Percentiles rank a stretch among this genome's conserved stretches.
Conservation (phyloP, 2,113 vertebrate genomes). For the Brachypodius melanocephalos region DNA sequence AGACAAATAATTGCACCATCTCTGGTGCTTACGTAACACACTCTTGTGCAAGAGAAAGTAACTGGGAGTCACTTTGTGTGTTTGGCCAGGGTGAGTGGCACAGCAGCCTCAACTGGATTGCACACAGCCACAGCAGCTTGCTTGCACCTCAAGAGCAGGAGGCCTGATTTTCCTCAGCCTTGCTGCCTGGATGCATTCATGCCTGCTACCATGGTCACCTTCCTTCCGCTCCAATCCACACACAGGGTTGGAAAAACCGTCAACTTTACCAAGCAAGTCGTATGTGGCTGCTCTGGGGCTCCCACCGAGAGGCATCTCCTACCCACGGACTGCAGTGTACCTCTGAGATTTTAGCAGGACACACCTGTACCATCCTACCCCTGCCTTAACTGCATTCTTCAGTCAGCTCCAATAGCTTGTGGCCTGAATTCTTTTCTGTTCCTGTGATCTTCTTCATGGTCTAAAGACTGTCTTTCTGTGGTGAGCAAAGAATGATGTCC, state of each 20-base stretch:
- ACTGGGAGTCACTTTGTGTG: background rate
- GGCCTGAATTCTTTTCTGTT: background rate
- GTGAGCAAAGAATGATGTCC: background rate
- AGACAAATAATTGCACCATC: background rate
- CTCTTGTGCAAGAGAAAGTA: constrained; percentile 1
- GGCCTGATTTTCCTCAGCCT: background rate
- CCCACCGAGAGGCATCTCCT: background rate
- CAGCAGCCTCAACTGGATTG: background rate
- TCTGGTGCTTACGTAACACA: background rate
- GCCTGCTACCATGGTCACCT: background rate
- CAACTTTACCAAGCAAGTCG: background rate
- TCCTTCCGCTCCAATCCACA: background rate
- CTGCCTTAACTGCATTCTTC: background rate
- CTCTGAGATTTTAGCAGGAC: background rate
- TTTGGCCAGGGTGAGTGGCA: background rate
- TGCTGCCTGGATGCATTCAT: background rate
- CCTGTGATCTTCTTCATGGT: background rate
- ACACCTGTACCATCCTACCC: background rate
- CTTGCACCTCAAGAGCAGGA: background rate
- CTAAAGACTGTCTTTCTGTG: background rate
- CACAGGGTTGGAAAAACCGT: background rate
- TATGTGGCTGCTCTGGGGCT: background rate
- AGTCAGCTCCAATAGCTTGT: background rate
- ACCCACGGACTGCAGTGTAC: rapidly evolving
- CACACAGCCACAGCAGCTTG: background rate